phyloP scores from a whole-genome alignment of 2,113 vertebrate species.

The Charadrius vociferus region DNA sequence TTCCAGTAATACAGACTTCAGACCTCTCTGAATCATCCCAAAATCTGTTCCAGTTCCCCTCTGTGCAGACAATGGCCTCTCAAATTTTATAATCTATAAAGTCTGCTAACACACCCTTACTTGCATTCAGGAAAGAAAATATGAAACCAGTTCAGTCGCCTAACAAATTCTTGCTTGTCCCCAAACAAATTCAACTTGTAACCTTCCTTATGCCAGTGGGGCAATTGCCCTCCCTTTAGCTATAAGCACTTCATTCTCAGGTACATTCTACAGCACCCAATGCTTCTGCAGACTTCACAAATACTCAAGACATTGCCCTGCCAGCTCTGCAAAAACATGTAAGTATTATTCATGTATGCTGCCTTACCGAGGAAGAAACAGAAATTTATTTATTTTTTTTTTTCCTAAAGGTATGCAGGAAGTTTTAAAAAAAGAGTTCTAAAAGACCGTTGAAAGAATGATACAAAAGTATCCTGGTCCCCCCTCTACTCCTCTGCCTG shows the following conservation, averaged over 20 bases:
- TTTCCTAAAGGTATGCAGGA: background rate
- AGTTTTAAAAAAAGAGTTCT: background rate
- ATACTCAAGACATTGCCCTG: background rate
- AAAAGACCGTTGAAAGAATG: background rate
- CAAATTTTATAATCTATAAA: background rate
- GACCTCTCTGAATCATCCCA: background rate
- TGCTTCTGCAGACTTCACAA: background rate
- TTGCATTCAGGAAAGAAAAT: background rate
- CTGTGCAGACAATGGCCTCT: background rate
- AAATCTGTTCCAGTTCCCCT: background rate
- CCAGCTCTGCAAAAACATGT: background rate
- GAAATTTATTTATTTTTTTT: too few relatives aligned
- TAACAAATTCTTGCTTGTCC: background rate
- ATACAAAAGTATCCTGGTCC: background rate
- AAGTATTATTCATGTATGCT: background rate
- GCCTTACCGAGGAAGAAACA: background rate
- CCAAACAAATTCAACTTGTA: background rate
- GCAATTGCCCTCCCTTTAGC: background rate
- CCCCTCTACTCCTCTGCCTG: background rate
- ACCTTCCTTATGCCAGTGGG: background rate
- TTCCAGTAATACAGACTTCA: background rate
- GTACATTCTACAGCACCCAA: background rate
- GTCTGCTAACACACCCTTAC: background rate
- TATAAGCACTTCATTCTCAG: background rate
- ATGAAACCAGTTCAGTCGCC: background rate